These are phyloP conservation scores for Taenaris catops DNA, from an alignment of 2,888 invertebrate species.

Conservation along the genomic window DNA sequence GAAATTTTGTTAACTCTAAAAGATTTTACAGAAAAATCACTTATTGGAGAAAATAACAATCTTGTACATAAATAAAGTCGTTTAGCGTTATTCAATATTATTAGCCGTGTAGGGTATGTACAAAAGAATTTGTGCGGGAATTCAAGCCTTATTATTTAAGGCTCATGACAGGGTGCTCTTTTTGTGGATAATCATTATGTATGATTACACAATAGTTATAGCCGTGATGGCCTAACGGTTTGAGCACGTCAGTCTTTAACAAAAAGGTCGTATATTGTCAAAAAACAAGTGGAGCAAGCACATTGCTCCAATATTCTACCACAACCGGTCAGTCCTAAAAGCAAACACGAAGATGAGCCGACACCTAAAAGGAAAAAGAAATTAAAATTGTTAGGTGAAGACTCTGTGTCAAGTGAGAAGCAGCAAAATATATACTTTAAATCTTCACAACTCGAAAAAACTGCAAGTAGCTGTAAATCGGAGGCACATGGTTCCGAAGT, in stretches of 20 bases:
- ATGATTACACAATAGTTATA: no score
- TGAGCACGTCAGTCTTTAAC: constrained; percentile 66
- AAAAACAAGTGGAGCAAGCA: constrained; percentile 42
- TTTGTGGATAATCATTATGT: no score
- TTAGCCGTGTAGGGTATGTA: no score
- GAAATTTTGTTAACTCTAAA: no score
- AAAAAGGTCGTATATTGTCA: constrained; percentile 54
- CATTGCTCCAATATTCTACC: constrained; percentile 46
- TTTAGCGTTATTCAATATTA: no score
- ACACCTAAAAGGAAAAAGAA: constrained; percentile 58
- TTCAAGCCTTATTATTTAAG: no score
- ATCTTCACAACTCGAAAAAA: constrained; percentile 38
- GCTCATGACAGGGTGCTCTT: no score
- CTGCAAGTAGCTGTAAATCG: constrained; percentile 42
- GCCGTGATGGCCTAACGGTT: no score
- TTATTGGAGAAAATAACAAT: no score
- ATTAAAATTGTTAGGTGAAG: constrained; percentile 48
- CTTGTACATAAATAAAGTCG: no score
- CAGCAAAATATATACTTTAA: constrained; percentile 58
- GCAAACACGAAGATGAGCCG: constrained; percentile 31
- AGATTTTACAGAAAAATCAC: no score
- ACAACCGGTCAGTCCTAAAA: constrained; percentile 38
- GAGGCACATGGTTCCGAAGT: constrained; percentile 48
- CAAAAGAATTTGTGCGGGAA: no score
- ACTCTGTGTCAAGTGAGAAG: constrained; percentile 44